phyloP scores from a whole-genome alignment of 2,113 vertebrate species.

The Larimichthys polyactis region DNA sequence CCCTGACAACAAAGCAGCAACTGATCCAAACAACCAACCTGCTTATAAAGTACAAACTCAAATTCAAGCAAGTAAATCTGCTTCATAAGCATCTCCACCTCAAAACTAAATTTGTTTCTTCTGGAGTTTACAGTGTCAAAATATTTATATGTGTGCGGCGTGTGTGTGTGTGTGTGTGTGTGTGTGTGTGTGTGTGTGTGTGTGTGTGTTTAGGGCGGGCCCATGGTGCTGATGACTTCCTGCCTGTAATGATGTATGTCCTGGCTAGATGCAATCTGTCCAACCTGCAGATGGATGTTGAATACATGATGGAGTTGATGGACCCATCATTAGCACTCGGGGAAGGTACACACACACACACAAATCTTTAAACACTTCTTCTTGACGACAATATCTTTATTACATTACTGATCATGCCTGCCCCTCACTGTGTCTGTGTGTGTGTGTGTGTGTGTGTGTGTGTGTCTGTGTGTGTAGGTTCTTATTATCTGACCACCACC shows the following conservation, averaged over 20 bases:
- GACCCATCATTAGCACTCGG: conserved; percentile 95
- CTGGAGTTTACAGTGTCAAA: no score
- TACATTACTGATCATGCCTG: neutral
- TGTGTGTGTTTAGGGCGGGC: conserved; percentile 86
- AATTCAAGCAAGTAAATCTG: neutral
- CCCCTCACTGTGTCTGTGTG: neutral
- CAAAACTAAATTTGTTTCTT: neutral
- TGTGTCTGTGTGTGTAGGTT: conserved; percentile 83
- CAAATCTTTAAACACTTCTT: neutral
- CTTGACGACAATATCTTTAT: neutral
- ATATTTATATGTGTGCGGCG: neutral
- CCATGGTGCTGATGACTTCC: conserved; percentile 96
- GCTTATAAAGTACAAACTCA: neutral
- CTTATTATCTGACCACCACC: conserved; percentile 97
- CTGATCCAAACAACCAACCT: neutral
- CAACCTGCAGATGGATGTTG: conserved; percentile 91
- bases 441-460: conserved; percentile 40
- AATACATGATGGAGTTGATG: conserved; percentile 99
- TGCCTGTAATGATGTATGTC: conserved; percentile 98
- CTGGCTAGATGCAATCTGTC: conserved; percentile 92
- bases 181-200: neutral
- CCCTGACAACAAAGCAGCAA: neutral
- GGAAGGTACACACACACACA: conserved; percentile 86
- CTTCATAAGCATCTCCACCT: neutral
- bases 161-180: neutral